Evolutionary conservation across 2,888 invertebrate species (phyloP).

Genomic region (Arge pagana): DNA sequence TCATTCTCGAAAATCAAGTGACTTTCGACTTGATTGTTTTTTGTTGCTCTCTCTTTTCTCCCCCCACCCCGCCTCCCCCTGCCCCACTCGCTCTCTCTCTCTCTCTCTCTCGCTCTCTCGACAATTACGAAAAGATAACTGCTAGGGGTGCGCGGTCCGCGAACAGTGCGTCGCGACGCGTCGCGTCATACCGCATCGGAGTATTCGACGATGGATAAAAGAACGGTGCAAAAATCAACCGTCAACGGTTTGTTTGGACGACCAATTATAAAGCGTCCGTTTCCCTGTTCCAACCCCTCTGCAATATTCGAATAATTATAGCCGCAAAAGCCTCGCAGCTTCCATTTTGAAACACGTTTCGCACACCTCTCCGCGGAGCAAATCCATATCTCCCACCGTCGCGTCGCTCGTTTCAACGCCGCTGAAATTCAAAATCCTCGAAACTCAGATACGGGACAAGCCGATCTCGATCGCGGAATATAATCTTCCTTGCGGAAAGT

Average conservation of each 20-base stretch:
- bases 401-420: not conserved
- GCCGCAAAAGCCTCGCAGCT: too few relatives aligned
- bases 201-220: slow-evolving; percentile 42
- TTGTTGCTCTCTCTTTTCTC: not conserved
- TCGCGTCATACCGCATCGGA: not conserved
- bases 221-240: slow-evolving; percentile 38
- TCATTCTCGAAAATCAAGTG: not conserved
- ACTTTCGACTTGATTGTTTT: not conserved
- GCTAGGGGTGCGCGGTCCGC: slow-evolving; percentile 19
- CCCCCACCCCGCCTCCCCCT: not conserved
- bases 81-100: too few relatives aligned
- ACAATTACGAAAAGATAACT: slow-evolving; percentile 15
- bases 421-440: too few relatives aligned
- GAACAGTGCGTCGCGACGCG: too few relatives aligned
- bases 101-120: too few relatives aligned
- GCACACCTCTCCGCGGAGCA: slow-evolving; percentile 3
- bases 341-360: too few relatives aligned
- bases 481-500: too few relatives aligned
- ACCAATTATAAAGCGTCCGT: slow-evolving; percentile 11
- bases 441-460: too few relatives aligned
- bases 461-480: too few relatives aligned
- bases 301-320: slow-evolving; percentile 8
- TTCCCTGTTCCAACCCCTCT: slow-evolving; percentile 1
- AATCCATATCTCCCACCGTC: not conserved
- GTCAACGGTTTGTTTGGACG: slow-evolving; percentile 41